These are phyloP conservation scores for Carollia perspicillata DNA, from an alignment of 2,113 vertebrate species.

Conservation along the genomic window DNA sequence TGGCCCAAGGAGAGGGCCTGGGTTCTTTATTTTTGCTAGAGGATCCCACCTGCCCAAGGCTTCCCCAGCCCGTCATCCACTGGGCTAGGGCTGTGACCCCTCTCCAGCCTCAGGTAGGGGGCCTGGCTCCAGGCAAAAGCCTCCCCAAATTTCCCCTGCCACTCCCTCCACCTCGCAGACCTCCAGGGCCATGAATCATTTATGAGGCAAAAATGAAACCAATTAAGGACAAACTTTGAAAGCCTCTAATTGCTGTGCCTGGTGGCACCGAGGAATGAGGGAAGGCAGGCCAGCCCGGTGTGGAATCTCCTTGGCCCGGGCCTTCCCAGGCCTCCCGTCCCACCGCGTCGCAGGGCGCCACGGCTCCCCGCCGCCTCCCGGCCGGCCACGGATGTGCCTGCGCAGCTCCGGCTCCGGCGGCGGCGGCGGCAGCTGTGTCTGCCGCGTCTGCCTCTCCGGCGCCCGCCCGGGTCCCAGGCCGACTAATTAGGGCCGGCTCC, in stretches of 20 bases:
- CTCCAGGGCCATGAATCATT: conserved; percentile 71
- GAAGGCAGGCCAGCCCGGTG: conserved; percentile 48
- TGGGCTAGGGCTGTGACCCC: background rate
- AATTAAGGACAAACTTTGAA: conserved; percentile 76
- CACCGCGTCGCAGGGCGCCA: conserved; percentile 41
- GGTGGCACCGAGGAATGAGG: conserved; percentile 57
- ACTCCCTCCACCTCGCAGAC: conserved; percentile 61
- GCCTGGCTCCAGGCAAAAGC: conserved; percentile 16
- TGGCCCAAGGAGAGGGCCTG: conserved; percentile 11
- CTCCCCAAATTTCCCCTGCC: conserved; percentile 69
- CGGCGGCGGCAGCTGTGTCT: background rate
- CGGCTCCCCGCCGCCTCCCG: conserved; percentile 28
- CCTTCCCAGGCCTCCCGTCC: conserved; percentile 54
- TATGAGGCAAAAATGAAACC: conserved; percentile 74
- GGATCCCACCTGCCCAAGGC: conserved; percentile 44
- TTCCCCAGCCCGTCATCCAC: background rate
- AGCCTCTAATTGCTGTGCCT: conserved; percentile 63
- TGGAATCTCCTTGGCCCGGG: conserved; percentile 54
- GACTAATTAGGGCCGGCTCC: conserved; percentile 71
- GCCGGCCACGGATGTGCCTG: conserved; percentile 51
- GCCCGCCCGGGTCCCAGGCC: conserved; percentile 66
- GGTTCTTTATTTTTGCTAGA: conserved; percentile 48
- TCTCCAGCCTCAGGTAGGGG: conserved; percentile 45
- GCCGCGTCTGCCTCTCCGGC: conserved; percentile 48
- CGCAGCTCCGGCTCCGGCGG: conserved; percentile 17